These are phyloP conservation scores for Trypoxylus dichotomus DNA, from an alignment of 1,140 invertebrate species.

Conservation along the genomic window DNA sequence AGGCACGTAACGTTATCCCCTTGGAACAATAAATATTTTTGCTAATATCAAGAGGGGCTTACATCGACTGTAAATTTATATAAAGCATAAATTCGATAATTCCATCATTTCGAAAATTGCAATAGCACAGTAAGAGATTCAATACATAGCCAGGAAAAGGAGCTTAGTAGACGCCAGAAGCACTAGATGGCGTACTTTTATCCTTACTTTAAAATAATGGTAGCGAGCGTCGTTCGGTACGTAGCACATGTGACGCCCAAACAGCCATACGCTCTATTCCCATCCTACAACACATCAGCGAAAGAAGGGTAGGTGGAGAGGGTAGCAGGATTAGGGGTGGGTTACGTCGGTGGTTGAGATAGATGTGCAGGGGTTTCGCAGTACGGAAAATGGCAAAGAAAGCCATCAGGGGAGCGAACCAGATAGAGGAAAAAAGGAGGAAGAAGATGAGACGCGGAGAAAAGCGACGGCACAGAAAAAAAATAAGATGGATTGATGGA, in stretches of 20 bases:
- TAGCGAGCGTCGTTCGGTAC: conserved; percentile 33
- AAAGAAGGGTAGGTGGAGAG: conserved; percentile 11
- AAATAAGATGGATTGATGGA: conserved; percentile 53
- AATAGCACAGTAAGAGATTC: background rate
- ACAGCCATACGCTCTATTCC: conserved; percentile 40
- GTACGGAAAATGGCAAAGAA: conserved; percentile 48
- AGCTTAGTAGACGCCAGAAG: background rate
- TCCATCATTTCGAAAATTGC: background rate
- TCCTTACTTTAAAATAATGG: conserved; percentile 40
- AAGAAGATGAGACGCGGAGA: background rate
- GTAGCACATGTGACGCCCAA: conserved; percentile 46
- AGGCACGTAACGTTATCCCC: too few relatives aligned
- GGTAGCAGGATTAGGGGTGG: conserved; percentile 24
- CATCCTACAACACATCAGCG: conserved; percentile 29
- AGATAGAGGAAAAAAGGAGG: conserved; percentile 41
- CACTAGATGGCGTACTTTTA: conserved; percentile 38
- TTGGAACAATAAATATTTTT: background rate
- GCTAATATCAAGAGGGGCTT: background rate
- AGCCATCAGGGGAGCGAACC: conserved; percentile 47
- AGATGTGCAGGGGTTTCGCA: conserved; percentile 42
- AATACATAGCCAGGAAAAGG: background rate
- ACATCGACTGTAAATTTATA: background rate
- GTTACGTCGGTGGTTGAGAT: conserved; percentile 33
- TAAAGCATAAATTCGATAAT: background rate
- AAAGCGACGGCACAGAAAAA: conserved; percentile 32